phyloP scores from a whole-genome alignment of 2,888 invertebrate genomes.

The Eubasilissa splendida region DNA sequence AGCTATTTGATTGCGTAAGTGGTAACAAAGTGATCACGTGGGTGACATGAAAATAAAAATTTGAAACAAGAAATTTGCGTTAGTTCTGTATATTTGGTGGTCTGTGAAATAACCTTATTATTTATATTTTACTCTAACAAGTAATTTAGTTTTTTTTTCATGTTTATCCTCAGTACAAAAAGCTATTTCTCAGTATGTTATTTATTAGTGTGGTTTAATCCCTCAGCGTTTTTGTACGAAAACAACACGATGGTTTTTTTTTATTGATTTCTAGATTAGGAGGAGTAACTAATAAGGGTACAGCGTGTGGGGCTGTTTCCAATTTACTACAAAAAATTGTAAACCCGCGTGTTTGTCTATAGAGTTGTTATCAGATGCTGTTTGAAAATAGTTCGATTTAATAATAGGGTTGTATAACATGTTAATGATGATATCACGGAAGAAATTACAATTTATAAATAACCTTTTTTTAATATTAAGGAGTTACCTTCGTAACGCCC shows the following conservation, averaged over 20 bases:
- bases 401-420: not conserved
- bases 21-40: too few relatives aligned
- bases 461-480: too few relatives aligned
- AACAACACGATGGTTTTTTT: constrained; percentile 39
- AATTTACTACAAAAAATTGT: constrained; percentile 1
- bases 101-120: too few relatives aligned
- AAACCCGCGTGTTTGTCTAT: constrained; percentile 14
- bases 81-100: too few relatives aligned
- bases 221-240: constrained; percentile 30
- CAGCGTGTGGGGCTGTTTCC: constrained; percentile 52
- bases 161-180: constrained; percentile 26
- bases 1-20: too few relatives aligned
- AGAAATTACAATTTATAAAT: too few relatives aligned
- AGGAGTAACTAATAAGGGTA: constrained; percentile 47
- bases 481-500: too few relatives aligned
- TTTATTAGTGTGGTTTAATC: constrained; percentile 52
- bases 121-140: too few relatives aligned
- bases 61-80: too few relatives aligned
- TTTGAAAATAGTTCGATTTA: constrained; percentile 11
- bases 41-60: too few relatives aligned
- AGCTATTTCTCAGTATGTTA: constrained; percentile 42
- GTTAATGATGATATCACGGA: too few relatives aligned
- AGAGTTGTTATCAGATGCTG: constrained; percentile 23
- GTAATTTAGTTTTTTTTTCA: too few relatives aligned
- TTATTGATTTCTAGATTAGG: constrained; percentile 47